Evolutionary conservation across 2,888 invertebrate genomes (phyloP).

Genomic region (Philereme transversata): DNA sequence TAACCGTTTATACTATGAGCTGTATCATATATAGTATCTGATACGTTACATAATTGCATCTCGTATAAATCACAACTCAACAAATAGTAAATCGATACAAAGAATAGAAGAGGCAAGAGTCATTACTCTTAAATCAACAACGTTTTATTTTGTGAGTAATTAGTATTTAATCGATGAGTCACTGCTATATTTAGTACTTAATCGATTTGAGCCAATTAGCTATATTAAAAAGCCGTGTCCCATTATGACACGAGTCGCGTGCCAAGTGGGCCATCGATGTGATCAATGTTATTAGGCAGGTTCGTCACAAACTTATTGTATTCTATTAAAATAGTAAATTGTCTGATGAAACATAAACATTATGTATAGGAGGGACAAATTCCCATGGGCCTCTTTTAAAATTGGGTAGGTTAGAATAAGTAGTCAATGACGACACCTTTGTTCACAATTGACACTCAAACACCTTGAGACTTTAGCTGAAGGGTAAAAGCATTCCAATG

Average conservation of each 20-base stretch:
- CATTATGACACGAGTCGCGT: constrained; percentile 16
- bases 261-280: constrained; percentile 24
- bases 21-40: too few species aligned
- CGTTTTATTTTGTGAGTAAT: constrained; percentile 9
- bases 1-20: too few species aligned
- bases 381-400: too few species aligned
- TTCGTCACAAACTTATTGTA: too few species aligned
- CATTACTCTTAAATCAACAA: constrained; percentile 13
- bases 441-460: not conserved
- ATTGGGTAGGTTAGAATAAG: too few species aligned
- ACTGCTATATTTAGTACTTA: constrained; percentile 24
- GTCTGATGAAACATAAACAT: too few species aligned
- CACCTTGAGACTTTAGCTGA: constrained; percentile 12
- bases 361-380: too few species aligned
- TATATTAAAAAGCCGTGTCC: constrained; percentile 18
- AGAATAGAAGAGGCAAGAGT: constrained; percentile 3
- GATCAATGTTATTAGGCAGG: not conserved
- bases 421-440: too few species aligned
- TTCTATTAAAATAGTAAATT: too few species aligned
- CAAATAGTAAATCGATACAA: not conserved
- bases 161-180: constrained; percentile 28
- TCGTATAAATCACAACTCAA: too few species aligned
- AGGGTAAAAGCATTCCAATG: constrained; percentile 11
- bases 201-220: constrained; percentile 31
- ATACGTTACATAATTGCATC: too few species aligned